Percentiles rank a stretch among this genome's conserved stretches.
phyloP scores from a whole-genome alignment of 2,113 vertebrate genomes.

The Gymnogyps californianus region DNA sequence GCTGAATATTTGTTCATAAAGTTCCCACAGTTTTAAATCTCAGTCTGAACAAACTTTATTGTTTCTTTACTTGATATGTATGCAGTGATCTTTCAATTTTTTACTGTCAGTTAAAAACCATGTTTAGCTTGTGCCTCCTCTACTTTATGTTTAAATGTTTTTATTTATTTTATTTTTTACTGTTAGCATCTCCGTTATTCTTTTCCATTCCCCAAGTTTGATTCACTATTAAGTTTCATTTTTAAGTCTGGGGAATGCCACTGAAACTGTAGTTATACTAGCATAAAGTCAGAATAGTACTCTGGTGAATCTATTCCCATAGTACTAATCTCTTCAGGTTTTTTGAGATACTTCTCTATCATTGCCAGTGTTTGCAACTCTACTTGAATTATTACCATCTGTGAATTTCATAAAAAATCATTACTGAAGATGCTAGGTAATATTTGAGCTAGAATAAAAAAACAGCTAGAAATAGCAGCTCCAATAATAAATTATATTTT shows the following conservation, averaged over 20 bases:
- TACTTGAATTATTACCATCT: neutral
- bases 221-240: neutral
- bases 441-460: neutral
- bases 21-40: neutral
- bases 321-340: neutral
- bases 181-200: neutral
- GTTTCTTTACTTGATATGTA: neutral
- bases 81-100: neutral
- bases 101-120: neutral
- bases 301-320: neutral
- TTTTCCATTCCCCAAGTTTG: neutral
- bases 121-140: neutral
- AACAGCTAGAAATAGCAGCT: neutral
- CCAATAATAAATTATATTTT: neutral
- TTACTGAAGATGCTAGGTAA: neutral
- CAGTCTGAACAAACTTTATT: neutral
- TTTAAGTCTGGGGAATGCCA: neutral
- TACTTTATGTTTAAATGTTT: neutral
- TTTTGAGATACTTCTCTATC: neutral
- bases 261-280: neutral
- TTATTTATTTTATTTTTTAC: neutral
- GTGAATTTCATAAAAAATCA: neutral
- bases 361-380: neutral
- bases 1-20: neutral
- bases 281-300: neutral